Conservation (phyloP, 2,797 vertebrate genomes). For the Moxostoma hubbsi region DNA sequence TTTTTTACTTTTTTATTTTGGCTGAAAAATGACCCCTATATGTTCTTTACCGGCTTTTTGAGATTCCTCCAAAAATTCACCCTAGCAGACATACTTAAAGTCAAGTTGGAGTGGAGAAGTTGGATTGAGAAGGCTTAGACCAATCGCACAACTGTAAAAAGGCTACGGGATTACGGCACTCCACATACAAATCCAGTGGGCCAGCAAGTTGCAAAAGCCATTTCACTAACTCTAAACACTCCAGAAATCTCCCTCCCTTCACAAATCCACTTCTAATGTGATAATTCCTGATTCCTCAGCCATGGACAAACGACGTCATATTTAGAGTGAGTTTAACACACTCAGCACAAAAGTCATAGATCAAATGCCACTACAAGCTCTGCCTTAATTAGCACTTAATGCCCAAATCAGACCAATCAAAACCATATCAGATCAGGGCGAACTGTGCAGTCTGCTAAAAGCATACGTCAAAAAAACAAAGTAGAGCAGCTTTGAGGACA, state of each 20-base stretch:
- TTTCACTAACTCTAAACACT: conserved; percentile 27
- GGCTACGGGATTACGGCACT: conserved; percentile 41
- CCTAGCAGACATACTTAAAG: not conserved
- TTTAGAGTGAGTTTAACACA: not conserved
- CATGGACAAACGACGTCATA: not conserved
- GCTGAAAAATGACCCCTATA: no score
- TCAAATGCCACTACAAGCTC: not conserved
- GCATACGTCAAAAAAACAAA: not conserved
- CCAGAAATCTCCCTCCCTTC: not conserved
- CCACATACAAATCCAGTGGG: conserved; percentile 31
- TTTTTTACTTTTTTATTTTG: not conserved
- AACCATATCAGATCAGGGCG: not conserved
- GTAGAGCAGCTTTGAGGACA: not conserved
- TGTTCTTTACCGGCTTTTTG: no score
- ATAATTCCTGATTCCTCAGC: conserved; percentile 17
- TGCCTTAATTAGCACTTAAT: not conserved
- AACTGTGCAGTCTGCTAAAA: not conserved
- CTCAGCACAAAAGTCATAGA: conserved; percentile 4
- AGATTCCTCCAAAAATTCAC: not conserved
- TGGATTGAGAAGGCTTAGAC: conserved; percentile 6
- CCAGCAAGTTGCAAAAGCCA: conserved; percentile 25
- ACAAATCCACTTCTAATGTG: conserved; percentile 18
- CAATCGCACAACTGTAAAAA: not conserved
- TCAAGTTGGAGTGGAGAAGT: not conserved
- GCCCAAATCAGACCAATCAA: not conserved